Base-by-base conservation (phyloP, 2,888 invertebrate species). In the Mesorhabditis spiculigera region DNA sequence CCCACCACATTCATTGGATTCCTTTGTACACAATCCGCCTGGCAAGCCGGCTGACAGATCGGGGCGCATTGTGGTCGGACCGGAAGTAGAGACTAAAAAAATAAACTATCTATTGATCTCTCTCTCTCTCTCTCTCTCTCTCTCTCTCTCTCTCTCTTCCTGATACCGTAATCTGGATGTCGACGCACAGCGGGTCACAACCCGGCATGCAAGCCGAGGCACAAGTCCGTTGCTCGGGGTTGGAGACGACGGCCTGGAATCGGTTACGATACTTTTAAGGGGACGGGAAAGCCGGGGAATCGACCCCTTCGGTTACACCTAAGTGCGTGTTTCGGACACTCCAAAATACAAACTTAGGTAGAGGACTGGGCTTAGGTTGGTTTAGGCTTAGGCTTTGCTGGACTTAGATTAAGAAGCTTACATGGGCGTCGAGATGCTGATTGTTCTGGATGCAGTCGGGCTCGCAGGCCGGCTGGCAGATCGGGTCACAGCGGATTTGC, bases 381-480 rank as follows among this genome's bases (percentile, higher is more conserved):
- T 28, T 28, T 28, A 28, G 28, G 28, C 28, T 28, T 28, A 28
- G 28, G 28, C 28, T 3, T 28, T 1, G 28, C 28, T 28, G 28
- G 3, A 28, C 28, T 28, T 28, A 28, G 28, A 13, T 50, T 50
- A 50, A 50, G 58, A 50, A 13, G 8, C 58, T 50, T 50, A 50
- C 58, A 2, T 50, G 58, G n/a, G 58, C 58, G n/a, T 50, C 58
- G n/a, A n/a, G 10, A 50, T 50, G 8, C n/a, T 50, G 58, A 50
- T 50, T 58, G 5, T 41, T 66, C 43, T 71, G 69, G n/a, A 69
- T 64, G 63, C 71, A 71, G 41, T 28, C 28, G 3, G 71, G 68
- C 50, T 71, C 71, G 50, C 71, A 71, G 13, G 66, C 63, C 45
- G 71, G 71, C 65, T 65, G 68, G 45, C 71, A 71, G 5, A 62